A percentile compares a stretch with the other conserved stretches of the same genome.
Conservation (phyloP, 2,888 invertebrate genomes). For the Cryptocephalus moraei region DNA sequence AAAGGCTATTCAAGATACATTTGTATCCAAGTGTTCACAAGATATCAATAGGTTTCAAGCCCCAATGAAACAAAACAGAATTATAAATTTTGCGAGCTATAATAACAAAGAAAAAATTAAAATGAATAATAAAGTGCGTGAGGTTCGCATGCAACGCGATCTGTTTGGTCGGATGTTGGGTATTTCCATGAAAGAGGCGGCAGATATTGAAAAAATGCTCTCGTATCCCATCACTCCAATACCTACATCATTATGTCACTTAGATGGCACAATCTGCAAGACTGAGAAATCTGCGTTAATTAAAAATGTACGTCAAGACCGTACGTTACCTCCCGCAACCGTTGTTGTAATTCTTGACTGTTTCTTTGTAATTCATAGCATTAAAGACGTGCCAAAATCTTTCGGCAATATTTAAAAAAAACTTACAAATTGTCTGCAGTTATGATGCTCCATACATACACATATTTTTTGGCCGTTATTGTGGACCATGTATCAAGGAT, state of each 20-base stretch:
- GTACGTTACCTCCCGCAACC: slow-evolving; percentile 6
- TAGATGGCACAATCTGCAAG: slow-evolving; percentile 8
- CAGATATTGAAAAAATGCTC: slow-evolving; percentile 5
- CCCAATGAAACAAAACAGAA: slow-evolving; percentile 4
- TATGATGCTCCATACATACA: slow-evolving; percentile 4
- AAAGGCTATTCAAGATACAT: slow-evolving; percentile 2
- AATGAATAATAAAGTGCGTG: slow-evolving; percentile 3
- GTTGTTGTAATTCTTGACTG: slow-evolving; percentile 6
- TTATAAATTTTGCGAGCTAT: slow-evolving; percentile 3
- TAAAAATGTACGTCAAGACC: slow-evolving; percentile 7
- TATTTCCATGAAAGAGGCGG: slow-evolving; percentile 1
- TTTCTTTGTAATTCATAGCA: slow-evolving; percentile 6
- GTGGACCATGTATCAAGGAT: slow-evolving; percentile 6
- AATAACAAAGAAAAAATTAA: slow-evolving; percentile 3
- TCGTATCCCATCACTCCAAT: slow-evolving; percentile 5
- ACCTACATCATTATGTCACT: slow-evolving; percentile 7
- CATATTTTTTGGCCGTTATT: slow-evolving; percentile 6
- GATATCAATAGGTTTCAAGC: slow-evolving; percentile 5
- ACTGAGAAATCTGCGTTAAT: slow-evolving; percentile 7
- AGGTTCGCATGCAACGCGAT: slow-evolving; percentile 7
- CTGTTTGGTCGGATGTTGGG: slow-evolving; percentile 4
- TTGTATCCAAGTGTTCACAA: slow-evolving; percentile 5
- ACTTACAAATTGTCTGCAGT: slow-evolving; percentile 1
- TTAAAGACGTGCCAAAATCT: slow-evolving; percentile 8
- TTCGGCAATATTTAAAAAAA: slow-evolving; percentile 6